Evolutionary conservation across 2,113 vertebrate genomes (phyloP).

Genomic region (Grantiella picta): DNA sequence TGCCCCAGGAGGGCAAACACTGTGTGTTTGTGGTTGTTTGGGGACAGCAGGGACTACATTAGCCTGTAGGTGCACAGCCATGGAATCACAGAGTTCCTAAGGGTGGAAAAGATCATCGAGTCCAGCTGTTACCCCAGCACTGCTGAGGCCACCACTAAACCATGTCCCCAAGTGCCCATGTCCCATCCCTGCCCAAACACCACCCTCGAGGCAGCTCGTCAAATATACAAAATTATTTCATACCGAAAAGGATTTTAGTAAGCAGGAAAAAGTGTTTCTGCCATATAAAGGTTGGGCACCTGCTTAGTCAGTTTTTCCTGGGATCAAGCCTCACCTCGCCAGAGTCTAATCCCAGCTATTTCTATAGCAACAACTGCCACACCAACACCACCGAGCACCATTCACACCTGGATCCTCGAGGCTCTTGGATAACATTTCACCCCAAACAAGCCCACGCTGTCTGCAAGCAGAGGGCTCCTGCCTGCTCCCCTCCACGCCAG

Average conservation of each 20-base stretch:
- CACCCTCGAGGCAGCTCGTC: rapidly evolving
- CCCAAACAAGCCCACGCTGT: neutral
- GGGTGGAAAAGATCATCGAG: neutral
- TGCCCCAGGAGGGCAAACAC: neutral
- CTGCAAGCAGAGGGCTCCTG: neutral
- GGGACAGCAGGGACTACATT: neutral
- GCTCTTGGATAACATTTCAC: neutral
- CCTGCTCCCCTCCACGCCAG: neutral
- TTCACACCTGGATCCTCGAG: rapidly evolving
- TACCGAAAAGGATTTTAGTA: neutral
- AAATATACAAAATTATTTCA: rapidly evolving
- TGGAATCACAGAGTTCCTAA: neutral
- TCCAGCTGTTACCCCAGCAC: neutral
- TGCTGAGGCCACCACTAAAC: neutral
- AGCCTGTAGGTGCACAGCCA: rapidly evolving
- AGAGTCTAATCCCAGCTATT: neutral
- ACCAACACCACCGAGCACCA: rapidly evolving
- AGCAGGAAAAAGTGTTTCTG: neutral
- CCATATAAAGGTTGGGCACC: rapidly evolving
- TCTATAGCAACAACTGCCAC: neutral
- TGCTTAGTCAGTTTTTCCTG: neutral
- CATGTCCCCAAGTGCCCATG: rapidly evolving
- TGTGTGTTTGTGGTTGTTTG: neutral
- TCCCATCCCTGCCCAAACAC: neutral
- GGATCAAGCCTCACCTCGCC: neutral